Evolutionary conservation across 2,888 invertebrate species (phyloP), one percentile per base, ranked within the genome.

Genomic region (Meiosimyza platycephala): DNA sequence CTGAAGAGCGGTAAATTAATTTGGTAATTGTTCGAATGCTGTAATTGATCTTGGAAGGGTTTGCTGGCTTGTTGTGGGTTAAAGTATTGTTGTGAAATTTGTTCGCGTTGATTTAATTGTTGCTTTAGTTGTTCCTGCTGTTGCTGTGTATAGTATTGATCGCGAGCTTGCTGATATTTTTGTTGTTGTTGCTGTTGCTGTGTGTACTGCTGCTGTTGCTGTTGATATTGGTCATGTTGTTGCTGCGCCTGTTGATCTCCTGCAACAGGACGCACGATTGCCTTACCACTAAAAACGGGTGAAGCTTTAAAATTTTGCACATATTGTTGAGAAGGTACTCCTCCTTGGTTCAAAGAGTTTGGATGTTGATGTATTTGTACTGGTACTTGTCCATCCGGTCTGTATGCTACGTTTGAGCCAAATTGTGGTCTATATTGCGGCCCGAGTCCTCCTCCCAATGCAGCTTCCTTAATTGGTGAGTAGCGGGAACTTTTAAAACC

Each of bases 261-360:
- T 63, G 77, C 74, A 3, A 78, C 74, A 16, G 79, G 79, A 67
- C 80, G 80, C n/a, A 82, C 74, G n/a, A 82, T 80, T 1, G 82
- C 78, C 33, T 84, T 81, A 3, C 84, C 85, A 75, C 81, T 85
- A 54, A 81, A 85, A 4, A 78, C 73, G 0, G 82, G 85, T 0
- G 86, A 86, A 1, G 85, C 82, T 72, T 86, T 85, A 11, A 86
- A 85, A 68, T 80, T 83, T 16, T 78, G 81, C 6, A 78, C 68
- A 50, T 83, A 83, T 62, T 82, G 80, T 15, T 40, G 40, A 9
- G 40, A 40, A 40, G 6, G 40, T 40, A 6, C 40, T 40, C 7
- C 40, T n/a, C 66, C 68, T 72, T 76, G 75, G 0, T 66, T 33
- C 16, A 78, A 72, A 5, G 78, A 75, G 13, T 79, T 79, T 6